phyloP scores from a whole-genome alignment of 2,888 invertebrate genomes.

The Cerceris ruficornis region DNA sequence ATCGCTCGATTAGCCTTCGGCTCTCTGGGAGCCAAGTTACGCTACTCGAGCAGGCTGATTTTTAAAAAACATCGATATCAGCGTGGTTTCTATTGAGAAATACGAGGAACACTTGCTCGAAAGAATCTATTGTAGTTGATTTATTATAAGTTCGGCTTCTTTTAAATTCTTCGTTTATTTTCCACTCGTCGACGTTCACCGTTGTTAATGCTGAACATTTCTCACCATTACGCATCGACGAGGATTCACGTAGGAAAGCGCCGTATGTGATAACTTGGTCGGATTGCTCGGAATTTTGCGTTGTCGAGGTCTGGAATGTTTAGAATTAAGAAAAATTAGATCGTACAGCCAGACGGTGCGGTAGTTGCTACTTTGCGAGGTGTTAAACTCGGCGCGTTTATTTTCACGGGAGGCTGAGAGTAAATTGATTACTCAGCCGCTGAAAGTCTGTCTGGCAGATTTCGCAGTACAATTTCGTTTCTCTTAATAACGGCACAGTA shows the following conservation, averaged over 20 bases:
- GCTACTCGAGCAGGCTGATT: conserved; percentile 66
- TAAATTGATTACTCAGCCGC: background rate
- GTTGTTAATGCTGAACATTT: background rate
- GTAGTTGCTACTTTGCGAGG: background rate
- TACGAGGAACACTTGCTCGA: background rate
- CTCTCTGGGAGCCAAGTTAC: conserved; percentile 69
- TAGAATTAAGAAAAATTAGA: background rate
- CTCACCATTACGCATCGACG: background rate
- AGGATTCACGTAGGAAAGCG: no score
- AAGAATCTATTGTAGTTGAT: background rate
- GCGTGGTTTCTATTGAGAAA: conserved; percentile 71
- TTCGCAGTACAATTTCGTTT: conserved; percentile 6
- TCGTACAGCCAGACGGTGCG: background rate
- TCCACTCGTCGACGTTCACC: background rate
- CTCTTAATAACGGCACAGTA: background rate
- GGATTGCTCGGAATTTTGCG: no score
- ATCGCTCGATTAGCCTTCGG: conserved; percentile 70
- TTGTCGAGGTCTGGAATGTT: background rate
- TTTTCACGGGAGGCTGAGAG: background rate
- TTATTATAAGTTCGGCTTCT: conserved; percentile 8
- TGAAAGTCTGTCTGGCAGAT: background rate
- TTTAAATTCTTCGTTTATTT: background rate
- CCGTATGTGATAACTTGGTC: no score
- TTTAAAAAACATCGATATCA: conserved; percentile 73
- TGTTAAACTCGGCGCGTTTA: conserved; percentile 5